Evolutionary conservation across 2,888 invertebrate genomes (phyloP), one percentile per base, ranked within the genome.

Genomic region (Orchestes rusci): DNA sequence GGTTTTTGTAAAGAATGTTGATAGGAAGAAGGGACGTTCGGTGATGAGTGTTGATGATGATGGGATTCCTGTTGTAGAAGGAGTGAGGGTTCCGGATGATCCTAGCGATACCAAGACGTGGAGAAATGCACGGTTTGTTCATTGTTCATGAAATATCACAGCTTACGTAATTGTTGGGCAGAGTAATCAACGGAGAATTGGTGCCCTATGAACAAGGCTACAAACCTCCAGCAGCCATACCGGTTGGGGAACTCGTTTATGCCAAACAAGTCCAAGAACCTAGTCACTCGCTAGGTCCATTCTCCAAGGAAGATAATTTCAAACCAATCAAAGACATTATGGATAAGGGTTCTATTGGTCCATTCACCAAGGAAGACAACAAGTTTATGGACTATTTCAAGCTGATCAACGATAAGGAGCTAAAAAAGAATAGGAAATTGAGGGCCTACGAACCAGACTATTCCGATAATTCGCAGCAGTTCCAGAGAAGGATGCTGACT

Each of bases 51-150:
- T 84, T 2, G 84, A 79, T 37, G 69, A 73, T 4, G 84, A 85
- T 56, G 84, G 84, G 0, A 82, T 85, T 17, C 86, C 88, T 1
- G 79, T 89, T 37, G 83, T 92, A 33, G 84, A 87, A 39, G 88
- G 88, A 0, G 77, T 85, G 1, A 75, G 90, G 45, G 81, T 88
- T 29, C 90, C 90, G 0, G 91, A 92, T 59, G 85, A 88, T 54
- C 80, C 81, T 36, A 87, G 88, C 59, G 82, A 80, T 53, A 55
- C 54, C 1, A 84, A 85, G 62, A 83, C 82, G 0, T 91, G 90
- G 90, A 74, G 91, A 41, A 91, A 91, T 66, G 91, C 90, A 1
- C 74, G 48, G 48, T 48, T 41, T 34, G 1, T 23, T 7, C 10
- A 23, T 10, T 23, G 7, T 23, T 23, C 10, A 5, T 23, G 23